A percentile compares a stretch with the other conserved stretches of the same genome.
Evolutionary conservation across 2,888 invertebrate genomes (phyloP).

Genomic region (Cerastis rubricosa): DNA sequence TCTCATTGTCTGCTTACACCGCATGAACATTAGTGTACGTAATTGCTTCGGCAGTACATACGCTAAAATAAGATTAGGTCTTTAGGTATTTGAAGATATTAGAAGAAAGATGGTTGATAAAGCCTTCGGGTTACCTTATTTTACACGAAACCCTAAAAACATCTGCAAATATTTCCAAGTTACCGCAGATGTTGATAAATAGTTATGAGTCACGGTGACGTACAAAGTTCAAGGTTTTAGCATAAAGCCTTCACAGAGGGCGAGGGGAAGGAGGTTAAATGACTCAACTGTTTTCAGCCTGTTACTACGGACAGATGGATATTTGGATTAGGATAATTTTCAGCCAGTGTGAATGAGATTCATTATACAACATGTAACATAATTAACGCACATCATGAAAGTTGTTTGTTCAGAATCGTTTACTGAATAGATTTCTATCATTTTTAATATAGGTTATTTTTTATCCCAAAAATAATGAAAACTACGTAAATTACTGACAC

Average conservation of each 20-base stretch:
- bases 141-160: not conserved
- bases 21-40: no score
- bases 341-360: not conserved
- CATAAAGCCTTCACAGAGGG: conserved; percentile 9
- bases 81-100: not conserved
- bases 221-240: conserved; percentile 32
- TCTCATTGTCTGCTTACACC: no score
- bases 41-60: no score
- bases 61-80: no score
- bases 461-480: no score
- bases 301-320: not conserved
- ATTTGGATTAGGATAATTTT: conserved; percentile 13
- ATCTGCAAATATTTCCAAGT: not conserved
- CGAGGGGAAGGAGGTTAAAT: conserved; percentile 16
- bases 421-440: no score
- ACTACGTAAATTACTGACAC: no score
- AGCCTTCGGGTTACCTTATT: not conserved
- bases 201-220: conserved; percentile 39
- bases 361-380: no score
- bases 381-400: no score
- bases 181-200: conserved; percentile 38
- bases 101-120: not conserved
- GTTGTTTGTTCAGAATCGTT: no score
- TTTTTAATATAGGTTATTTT: no score
- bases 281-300: conserved; percentile 24